Evolutionary conservation across 2,113 vertebrate species (phyloP).

Genomic region (Stomatorhinus ivindoensis): DNA sequence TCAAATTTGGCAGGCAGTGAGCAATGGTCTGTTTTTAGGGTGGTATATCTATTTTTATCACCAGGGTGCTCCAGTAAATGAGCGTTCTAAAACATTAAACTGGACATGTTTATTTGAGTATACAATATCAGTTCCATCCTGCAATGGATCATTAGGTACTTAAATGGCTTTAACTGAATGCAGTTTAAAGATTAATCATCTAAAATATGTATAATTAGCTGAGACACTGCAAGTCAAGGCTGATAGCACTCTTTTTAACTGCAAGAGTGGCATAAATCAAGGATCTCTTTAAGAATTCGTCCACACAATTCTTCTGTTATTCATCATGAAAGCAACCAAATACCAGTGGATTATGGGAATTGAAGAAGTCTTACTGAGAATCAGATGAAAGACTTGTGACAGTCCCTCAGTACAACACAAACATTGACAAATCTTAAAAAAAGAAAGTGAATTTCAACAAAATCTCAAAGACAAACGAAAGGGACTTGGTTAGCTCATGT

Average conservation of each 20-base stretch:
- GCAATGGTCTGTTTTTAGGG: background rate
- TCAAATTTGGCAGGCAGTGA: background rate
- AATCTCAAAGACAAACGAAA: background rate
- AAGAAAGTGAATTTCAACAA: background rate
- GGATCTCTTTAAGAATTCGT: background rate
- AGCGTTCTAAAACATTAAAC: background rate
- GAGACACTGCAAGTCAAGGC: background rate
- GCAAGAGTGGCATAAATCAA: background rate
- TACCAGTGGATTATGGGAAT: slow-evolving; percentile 10
- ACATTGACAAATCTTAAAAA: background rate
- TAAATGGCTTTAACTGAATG: background rate
- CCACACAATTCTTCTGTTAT: background rate
- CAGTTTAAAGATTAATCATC: background rate
- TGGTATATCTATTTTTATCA: background rate
- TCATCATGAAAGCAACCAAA: background rate
- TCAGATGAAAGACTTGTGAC: slow-evolving; percentile 4
- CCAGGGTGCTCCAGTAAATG: background rate
- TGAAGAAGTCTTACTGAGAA: slow-evolving; percentile 10
- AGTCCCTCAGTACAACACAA: background rate
- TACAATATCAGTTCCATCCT: background rate
- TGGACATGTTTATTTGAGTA: background rate
- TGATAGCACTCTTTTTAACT: background rate
- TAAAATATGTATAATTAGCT: background rate
- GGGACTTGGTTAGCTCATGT: background rate
- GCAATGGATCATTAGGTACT: background rate